These are phyloP conservation scores for Drosophila anceps DNA, from an alignment of 2,888 invertebrate genomes.

Conservation along the genomic window DNA sequence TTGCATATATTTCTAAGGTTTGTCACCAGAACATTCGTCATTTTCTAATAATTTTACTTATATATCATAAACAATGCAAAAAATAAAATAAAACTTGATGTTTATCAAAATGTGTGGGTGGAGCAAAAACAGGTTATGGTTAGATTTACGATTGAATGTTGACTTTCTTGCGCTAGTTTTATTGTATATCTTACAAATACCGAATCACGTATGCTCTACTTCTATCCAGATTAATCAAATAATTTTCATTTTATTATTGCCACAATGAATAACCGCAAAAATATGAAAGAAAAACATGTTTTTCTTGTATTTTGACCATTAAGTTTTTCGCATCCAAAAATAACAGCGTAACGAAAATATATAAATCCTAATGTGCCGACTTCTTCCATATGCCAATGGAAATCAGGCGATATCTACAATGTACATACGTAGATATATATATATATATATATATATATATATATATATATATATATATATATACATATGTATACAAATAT, in stretches of 20 bases:
- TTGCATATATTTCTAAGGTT: background rate
- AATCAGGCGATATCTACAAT: constrained; percentile 49
- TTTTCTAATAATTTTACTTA: background rate
- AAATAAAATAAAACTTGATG: background rate
- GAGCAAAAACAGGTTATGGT: constrained; percentile 2
- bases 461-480: constrained; percentile 17
- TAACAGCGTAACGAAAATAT: constrained; percentile 61
- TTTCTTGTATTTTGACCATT: constrained; percentile 57
- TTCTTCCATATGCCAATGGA: constrained; percentile 65
- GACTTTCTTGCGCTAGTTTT: constrained; percentile 22
- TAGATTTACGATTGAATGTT: background rate
- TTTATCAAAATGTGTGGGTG: background rate
- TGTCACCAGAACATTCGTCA: background rate
- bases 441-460: constrained; percentile 13
- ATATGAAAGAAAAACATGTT: constrained; percentile 69
- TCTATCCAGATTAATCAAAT: constrained; percentile 54
- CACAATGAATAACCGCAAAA: constrained; percentile 61
- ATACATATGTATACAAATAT: constrained; percentile 12
- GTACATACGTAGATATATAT: constrained; percentile 13
- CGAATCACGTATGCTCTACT: constrained; percentile 4
- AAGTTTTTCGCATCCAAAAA: constrained; percentile 61
- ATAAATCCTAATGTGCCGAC: constrained; percentile 59
- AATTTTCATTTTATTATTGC: constrained; percentile 24
- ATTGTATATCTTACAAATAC: background rate
- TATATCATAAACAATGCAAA: constrained; percentile 4